Conservation (phyloP, 2,888 invertebrate genomes). For the Iselma pallidipennis region DNA sequence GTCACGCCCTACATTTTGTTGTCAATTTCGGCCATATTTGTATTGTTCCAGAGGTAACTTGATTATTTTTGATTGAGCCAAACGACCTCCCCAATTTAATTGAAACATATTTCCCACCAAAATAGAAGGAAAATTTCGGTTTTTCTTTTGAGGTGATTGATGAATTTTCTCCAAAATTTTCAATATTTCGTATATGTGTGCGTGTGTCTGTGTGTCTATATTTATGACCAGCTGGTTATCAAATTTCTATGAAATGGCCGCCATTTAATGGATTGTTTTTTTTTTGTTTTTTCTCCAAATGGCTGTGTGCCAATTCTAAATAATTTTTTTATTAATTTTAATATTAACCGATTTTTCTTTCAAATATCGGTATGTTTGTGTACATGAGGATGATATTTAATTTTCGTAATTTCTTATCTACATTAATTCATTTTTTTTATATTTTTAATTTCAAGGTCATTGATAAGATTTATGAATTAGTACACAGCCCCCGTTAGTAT, state of each 20-base stretch:
- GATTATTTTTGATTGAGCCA: constrained; percentile 23
- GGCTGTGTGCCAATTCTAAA: constrained; percentile 37
- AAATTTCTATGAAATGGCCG: too few species aligned
- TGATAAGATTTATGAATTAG: constrained; percentile 14
- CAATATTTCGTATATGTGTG: too few species aligned
- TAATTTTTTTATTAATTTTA: not conserved
- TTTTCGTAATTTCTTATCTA: not conserved
- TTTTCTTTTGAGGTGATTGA: too few species aligned
- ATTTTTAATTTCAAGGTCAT: not conserved
- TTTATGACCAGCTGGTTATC: constrained; percentile 31
- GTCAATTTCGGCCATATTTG: not conserved
- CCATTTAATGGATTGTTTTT: too few species aligned
- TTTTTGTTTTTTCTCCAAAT: not conserved
- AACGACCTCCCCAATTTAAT: constrained; percentile 24
- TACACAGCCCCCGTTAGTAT: constrained; percentile 28
- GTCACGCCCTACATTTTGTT: constrained; percentile 13
- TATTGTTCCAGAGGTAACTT: constrained; percentile 35
- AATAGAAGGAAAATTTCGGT: too few species aligned
- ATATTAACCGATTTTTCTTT: too few species aligned
- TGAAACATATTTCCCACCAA: constrained; percentile 47
- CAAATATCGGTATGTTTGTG: too few species aligned
- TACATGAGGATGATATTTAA: too few species aligned
- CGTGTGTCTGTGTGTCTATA: constrained; percentile 17
- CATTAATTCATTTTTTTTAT: not conserved
- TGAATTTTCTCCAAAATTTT: too few species aligned